Evolutionary conservation across 2,797 vertebrate genomes (phyloP), one percentile per base, ranked within the genome.

Genomic region (Myotis daubentonii): DNA sequence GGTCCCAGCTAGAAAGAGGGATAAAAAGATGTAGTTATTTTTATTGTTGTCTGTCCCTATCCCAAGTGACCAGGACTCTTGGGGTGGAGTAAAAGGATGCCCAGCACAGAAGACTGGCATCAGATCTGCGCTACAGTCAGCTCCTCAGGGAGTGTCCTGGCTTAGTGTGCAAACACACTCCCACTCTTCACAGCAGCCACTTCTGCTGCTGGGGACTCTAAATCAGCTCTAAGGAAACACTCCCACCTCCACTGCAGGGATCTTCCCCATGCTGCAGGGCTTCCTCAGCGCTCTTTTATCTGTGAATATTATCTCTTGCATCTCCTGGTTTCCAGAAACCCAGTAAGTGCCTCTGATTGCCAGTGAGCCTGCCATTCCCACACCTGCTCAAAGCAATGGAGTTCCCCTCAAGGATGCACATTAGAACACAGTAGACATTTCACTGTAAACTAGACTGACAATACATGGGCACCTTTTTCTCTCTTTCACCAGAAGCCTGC

Each of bases 311-410:
- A 13, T 90, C 28, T 1, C 11, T 70, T 25, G 20, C 0, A 10
- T 1, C 47, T 92, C 17, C 62, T 78, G 51, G 36, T 85, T 87
- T 87, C 30, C 33, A 36, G 62, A 91, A 92, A 44, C 19, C 20
- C 55, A 62, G 11, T 22, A 66, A 76, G 28, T 16, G 4, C 15
- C 36, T 90, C 9, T 30, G 15, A 44, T 12, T 0, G 12, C 23
- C 55, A 74, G 17, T 41, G 22, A 84, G 4, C 33, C 8, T 2
- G 62, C 51, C 36, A 6, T 53, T 70, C n/a, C 36, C 33, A 51
- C 0, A n/a, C n/a, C 15, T n/a, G 8, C 11, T 66, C 38, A 53
- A 17, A 47, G 49, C 6, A 47, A 3, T 25, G 1, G 3, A 12
- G 3, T 16, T 36, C 1, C 60, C 12, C 17, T 82, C 41, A 3